Evolutionary conservation across 2,888 invertebrate species (phyloP).

Genomic region (Leptinotarsa peninsularis): DNA sequence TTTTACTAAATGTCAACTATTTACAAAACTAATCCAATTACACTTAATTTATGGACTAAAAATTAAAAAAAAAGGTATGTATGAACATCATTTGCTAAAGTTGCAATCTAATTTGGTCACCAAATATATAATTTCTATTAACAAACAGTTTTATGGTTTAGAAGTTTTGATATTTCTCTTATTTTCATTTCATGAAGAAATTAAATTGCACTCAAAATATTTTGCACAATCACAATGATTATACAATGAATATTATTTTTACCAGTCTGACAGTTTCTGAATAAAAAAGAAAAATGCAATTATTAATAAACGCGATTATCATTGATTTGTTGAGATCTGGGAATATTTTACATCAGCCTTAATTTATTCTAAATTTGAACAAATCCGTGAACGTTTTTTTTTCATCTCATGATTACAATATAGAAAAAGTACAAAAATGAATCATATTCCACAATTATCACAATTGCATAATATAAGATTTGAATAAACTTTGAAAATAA

Average conservation of each 20-base stretch:
- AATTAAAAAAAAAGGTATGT: background rate
- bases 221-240: slow-evolving; percentile 1
- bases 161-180: background rate
- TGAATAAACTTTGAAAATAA: slow-evolving; percentile 42
- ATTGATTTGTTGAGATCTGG: slow-evolving; percentile 33
- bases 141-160: background rate
- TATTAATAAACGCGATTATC: slow-evolving; percentile 19
- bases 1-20: slow-evolving; percentile 24
- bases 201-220: slow-evolving; percentile 7
- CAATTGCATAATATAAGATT: slow-evolving; percentile 42
- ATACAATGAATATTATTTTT: background rate
- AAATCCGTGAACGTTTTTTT: slow-evolving; percentile 27
- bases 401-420: slow-evolving; percentile 30
- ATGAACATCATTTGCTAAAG: background rate
- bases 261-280: slow-evolving; percentile 14
- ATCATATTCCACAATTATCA: slow-evolving; percentile 46
- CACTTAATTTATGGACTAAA: background rate
- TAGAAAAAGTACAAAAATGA: slow-evolving; percentile 46
- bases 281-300: slow-evolving; percentile 13
- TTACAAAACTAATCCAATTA: slow-evolving; percentile 25
- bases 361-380: slow-evolving; percentile 27
- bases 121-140: background rate
- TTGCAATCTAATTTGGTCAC: slow-evolving; percentile 6
- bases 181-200: slow-evolving; percentile 7
- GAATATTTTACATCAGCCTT: slow-evolving; percentile 37